Conservation (phyloP, 2,888 invertebrate genomes). For the Magallana nippona region DNA sequence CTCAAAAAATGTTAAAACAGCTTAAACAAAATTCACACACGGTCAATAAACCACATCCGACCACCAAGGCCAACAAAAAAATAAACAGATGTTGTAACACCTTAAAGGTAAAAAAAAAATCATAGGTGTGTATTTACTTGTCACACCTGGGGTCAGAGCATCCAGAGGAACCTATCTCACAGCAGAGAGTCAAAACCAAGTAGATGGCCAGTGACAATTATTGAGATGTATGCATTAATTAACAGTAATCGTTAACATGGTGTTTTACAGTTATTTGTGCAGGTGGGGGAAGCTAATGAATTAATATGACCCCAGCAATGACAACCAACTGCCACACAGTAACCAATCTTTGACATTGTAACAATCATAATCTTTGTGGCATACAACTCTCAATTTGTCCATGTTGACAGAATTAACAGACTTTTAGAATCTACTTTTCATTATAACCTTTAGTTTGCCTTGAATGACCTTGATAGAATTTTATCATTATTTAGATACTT, state of each 20-base stretch:
- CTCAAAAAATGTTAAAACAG: too few species aligned
- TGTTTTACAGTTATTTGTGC: neutral
- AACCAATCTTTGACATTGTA: neutral
- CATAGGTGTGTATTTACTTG: neutral
- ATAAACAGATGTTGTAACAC: neutral
- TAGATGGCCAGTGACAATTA: slow-evolving; percentile 4
- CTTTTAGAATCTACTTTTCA: too few species aligned
- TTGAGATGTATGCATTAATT: slow-evolving; percentile 9
- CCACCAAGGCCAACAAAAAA: neutral
- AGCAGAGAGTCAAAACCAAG: neutral
- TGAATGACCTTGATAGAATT: too few species aligned
- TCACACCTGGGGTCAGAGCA: neutral
- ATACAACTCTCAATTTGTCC: too few species aligned
- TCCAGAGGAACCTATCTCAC: neutral
- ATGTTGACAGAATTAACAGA: too few species aligned
- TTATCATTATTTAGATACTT: too few species aligned
- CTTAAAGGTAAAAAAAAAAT: neutral
- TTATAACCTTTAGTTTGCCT: too few species aligned
- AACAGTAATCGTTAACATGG: slow-evolving; percentile 9
- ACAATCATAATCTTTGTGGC: too few species aligned
- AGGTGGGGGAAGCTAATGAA: neutral
- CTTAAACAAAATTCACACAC: neutral
- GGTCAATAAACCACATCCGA: neutral
- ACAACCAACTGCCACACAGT: neutral
- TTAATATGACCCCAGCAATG: neutral